Evolutionary conservation across 1,140 invertebrate species (phyloP).

Genomic region (Diprion similis): DNA sequence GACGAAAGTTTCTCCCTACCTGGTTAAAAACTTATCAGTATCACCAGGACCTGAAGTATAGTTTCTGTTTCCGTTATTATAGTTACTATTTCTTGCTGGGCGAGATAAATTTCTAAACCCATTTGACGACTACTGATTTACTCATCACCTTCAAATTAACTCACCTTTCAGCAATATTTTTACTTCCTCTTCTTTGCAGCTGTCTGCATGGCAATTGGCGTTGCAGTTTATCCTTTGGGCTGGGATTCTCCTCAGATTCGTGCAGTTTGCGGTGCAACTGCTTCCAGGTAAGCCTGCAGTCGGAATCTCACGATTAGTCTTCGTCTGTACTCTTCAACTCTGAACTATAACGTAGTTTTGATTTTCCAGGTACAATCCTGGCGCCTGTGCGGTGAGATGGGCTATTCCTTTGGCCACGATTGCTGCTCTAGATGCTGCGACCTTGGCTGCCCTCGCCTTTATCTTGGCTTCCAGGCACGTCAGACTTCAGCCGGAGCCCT

Average conservation of each 20-base stretch:
- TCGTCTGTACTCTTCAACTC: not conserved
- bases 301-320: conserved; percentile 5
- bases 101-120: too few species aligned
- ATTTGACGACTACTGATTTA: too few species aligned
- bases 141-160: too few species aligned
- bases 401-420: conserved; percentile 94
- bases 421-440: conserved; percentile 87
- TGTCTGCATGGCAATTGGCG: conserved; percentile 81
- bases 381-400: conserved; percentile 91
- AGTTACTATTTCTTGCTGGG: too few species aligned
- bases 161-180: too few species aligned
- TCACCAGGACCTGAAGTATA: too few species aligned
- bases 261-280: conserved; percentile 84
- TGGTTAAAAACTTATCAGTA: too few species aligned
- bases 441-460: conserved; percentile 90
- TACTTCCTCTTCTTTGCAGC: conserved; percentile 66
- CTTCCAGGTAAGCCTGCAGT: conserved; percentile 66
- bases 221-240: conserved; percentile 90
- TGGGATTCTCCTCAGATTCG: conserved; percentile 87
- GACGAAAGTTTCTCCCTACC: not conserved
- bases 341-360: conserved; percentile 10
- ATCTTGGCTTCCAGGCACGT: conserved; percentile 91
- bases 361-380: conserved; percentile 67
- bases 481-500: conserved; percentile 81
- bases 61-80: too few species aligned